Conservation (phyloP, 1,140 invertebrate species). For the Polyergus mexicanus region DNA sequence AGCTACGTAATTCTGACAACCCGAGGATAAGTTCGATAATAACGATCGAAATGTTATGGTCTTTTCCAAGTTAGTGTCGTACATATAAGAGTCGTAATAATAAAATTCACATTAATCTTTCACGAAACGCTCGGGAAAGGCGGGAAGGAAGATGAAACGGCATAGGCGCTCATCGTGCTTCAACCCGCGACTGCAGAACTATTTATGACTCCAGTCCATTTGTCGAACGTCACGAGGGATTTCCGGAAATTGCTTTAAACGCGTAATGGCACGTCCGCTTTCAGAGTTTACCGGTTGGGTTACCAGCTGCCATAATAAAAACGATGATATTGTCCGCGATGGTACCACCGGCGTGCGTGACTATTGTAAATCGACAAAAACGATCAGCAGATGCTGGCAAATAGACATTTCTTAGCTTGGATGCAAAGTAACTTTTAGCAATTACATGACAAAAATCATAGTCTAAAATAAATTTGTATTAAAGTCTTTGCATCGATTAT, state of each 20-base stretch:
- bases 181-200: constrained; percentile 42
- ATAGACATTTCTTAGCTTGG: constrained; percentile 33
- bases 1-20: constrained; percentile 40
- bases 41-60: constrained; percentile 42
- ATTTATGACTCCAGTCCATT: constrained; percentile 63
- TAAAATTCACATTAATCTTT: constrained; percentile 65
- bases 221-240: constrained; percentile 62
- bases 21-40: constrained; percentile 48
- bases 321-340: constrained; percentile 60
- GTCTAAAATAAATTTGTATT: constrained; percentile 8
- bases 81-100: constrained; percentile 59
- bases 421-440: constrained; percentile 16
- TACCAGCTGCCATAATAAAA: constrained; percentile 58
- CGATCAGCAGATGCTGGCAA: constrained; percentile 30
- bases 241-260: constrained; percentile 65
- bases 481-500: background rate
- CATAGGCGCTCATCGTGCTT: constrained; percentile 37
- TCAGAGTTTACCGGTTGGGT: constrained; percentile 42
- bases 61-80: constrained; percentile 45
- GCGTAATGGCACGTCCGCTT: constrained; percentile 58
- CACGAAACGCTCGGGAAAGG: constrained; percentile 4
- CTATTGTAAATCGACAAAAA: constrained; percentile 61
- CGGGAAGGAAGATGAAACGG: background rate
- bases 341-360: constrained; percentile 62
- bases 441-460: constrained; percentile 30